phyloP scores from a whole-genome alignment of 2,888 invertebrate species.

The Cheilosia variabilis region DNA sequence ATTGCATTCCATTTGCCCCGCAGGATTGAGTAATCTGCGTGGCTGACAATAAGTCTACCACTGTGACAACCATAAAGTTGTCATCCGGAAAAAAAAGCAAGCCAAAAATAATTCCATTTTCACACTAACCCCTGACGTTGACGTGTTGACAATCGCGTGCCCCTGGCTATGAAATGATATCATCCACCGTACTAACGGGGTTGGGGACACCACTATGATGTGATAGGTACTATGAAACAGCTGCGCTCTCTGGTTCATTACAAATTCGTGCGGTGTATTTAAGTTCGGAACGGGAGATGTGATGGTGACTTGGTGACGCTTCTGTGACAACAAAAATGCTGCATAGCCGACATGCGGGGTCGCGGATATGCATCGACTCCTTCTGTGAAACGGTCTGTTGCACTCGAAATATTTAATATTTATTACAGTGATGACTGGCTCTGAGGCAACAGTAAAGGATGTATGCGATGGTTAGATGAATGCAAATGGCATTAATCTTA shows the following conservation, averaged over 20 bases:
- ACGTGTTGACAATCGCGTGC: slow-evolving; percentile 39
- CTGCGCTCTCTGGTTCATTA: slow-evolving; percentile 38
- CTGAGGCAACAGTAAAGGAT: neutral
- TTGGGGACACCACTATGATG: neutral
- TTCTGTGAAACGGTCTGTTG: slow-evolving; percentile 19
- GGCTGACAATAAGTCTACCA: slow-evolving; percentile 46
- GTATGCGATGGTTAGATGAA: slow-evolving; percentile 3
- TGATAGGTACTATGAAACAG: slow-evolving; percentile 21
- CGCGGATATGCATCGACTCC: slow-evolving; percentile 41
- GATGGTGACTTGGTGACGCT: slow-evolving; percentile 7
- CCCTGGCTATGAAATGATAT: slow-evolving; percentile 23
- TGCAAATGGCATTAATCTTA: slow-evolving; percentile 21
- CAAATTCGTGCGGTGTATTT: slow-evolving; percentile 32
- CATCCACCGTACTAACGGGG: slow-evolving; percentile 12
- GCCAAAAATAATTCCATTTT: slow-evolving; percentile 39
- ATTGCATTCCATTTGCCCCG: neutral
- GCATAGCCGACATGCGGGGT: slow-evolving; percentile 10
- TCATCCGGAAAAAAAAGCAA: slow-evolving; percentile 22
- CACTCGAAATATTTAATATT: slow-evolving; percentile 56
- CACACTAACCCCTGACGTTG: slow-evolving; percentile 12
- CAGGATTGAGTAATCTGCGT: slow-evolving; percentile 27
- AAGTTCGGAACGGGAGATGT: slow-evolving; percentile 8
- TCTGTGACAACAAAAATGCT: slow-evolving; percentile 43
- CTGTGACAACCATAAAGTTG: slow-evolving; percentile 45
- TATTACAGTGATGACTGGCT: slow-evolving; percentile 35